Evolutionary conservation across 2,113 vertebrate species (phyloP), one percentile per base, ranked within the genome.

Genomic region (Brachypodius melanocephalos): DNA sequence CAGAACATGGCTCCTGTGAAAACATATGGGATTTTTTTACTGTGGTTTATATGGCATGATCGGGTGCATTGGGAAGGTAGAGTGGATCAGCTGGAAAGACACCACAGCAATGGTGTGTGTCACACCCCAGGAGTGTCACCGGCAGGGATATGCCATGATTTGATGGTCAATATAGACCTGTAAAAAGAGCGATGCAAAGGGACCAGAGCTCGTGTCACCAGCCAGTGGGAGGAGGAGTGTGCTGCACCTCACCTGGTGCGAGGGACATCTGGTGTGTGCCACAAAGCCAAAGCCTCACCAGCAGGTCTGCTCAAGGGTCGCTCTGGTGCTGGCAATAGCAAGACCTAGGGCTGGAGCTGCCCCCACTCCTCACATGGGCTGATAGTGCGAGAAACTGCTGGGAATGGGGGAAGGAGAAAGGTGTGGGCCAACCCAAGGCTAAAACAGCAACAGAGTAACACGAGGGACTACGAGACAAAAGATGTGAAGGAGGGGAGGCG

Each of bases 291-390:
- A 67, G 76, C 15, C 57, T 9, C 18, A 0, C 22, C 48, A 22
- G 58, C 10, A 9, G 5, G 6, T 67, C 58, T 63, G 65, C 49
- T 38, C 34, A 0, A 10, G 74, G n/a, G 8, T 9, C 8, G 7
- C 51, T 8, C 36, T 2, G 12, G 61, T 4, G 24, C 58, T n/a
- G 63, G 10, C 40, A 42, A 3, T 5, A 73, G 43, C 14, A 22
- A 58, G 52, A 26, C 12, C 21, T 20, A 0, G 24, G 51, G 42
- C 48, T 43, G 72, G 26, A 58, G 42, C 63, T n/a, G 14, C 58
- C n/a, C n/a, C n/a, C 36, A 0, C 20, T 52, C 26, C 16, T 26
- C 67, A 6, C 25, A 16, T 0, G 1, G 36, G 29, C 34, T 32
- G 51, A 10, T 0, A 10, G 66, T 0, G 8, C n/a, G 46, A 61